phyloP scores from a whole-genome alignment of 2,113 vertebrate species.

The Leptobrachium leishanense region DNA sequence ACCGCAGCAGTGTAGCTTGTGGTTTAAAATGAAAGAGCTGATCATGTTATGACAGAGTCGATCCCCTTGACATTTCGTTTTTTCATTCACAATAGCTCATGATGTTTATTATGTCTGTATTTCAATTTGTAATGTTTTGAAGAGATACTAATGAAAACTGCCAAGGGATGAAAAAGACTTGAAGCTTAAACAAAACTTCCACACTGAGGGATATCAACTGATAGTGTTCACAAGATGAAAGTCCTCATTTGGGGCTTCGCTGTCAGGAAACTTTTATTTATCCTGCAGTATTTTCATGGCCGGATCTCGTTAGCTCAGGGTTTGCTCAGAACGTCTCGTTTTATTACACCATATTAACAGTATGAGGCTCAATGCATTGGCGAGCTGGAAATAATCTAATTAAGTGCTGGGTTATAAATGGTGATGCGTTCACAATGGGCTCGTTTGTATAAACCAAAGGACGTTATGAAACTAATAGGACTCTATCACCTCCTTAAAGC shows the following conservation, averaged over 20 bases:
- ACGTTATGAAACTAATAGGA: slow-evolving; percentile 19
- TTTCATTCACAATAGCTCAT: neutral
- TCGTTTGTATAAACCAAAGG: neutral
- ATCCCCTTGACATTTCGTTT: neutral
- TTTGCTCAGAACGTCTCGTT: neutral
- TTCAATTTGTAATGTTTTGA: neutral
- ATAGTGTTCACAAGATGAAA: neutral
- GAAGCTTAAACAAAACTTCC: slow-evolving; percentile 3
- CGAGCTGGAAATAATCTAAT: slow-evolving; percentile 11
- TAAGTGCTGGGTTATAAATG: slow-evolving; percentile 6
- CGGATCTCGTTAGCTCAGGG: slow-evolving; percentile 4
- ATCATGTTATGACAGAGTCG: neutral
- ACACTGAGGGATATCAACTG: neutral
- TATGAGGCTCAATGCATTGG: slow-evolving; percentile 13
- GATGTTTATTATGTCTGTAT: neutral
- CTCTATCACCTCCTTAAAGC: no score
- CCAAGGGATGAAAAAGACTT: neutral
- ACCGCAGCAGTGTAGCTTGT: no score
- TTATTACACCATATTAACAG: slow-evolving; percentile 23
- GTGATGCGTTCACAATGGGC: neutral
- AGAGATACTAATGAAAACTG: slow-evolving; percentile 1
- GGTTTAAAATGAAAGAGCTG: neutral
- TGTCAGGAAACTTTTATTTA: slow-evolving; percentile 29
- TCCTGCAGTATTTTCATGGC: slow-evolving; percentile 15
- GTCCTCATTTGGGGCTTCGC: neutral